Evolutionary conservation across 35 echinoderm and acorn worm species (phyloP).

Genomic region (Apostichopus parvimensis): DNA sequence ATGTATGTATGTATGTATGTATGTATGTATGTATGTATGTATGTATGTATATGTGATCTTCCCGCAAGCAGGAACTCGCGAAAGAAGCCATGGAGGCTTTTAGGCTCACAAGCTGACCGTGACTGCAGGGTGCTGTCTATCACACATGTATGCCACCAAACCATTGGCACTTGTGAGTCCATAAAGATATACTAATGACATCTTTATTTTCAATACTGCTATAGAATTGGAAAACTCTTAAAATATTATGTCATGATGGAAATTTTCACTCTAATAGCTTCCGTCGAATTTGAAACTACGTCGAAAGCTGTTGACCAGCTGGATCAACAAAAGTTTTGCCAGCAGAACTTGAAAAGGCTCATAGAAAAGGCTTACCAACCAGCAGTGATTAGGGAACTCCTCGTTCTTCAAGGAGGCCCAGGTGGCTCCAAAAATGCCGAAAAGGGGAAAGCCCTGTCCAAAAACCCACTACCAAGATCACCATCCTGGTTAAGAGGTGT

Average conservation of each 20-base stretch:
- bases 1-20: no score
- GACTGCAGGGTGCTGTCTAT: no score
- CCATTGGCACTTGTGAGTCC: no score
- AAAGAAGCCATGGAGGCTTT: no score
- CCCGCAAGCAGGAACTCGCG: no score
- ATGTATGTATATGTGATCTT: no score
- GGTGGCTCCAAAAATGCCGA: neutral
- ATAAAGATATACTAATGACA: no score
- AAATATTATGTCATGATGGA: neutral
- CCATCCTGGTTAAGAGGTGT: constrained; percentile 75
- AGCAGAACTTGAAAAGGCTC: constrained; percentile 56
- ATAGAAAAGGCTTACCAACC: constrained; percentile 74
- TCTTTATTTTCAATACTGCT: no score
- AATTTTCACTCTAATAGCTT: neutral
- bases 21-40: no score
- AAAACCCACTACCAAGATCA: constrained; percentile 69
- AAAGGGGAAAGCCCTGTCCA: neutral
- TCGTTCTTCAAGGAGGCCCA: constrained; percentile 85
- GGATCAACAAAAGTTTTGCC: constrained; percentile 25
- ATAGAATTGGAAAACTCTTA: no score
- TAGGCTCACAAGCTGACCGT: no score
- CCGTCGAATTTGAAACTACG: neutral
- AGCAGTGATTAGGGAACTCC: constrained; percentile 76
- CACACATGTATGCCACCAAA: no score
- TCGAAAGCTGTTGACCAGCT: neutral